Percentiles rank a stretch among this genome's conserved stretches.
Evolutionary conservation across 2,888 invertebrate genomes (phyloP).

Genomic region (Apamea crenata): DNA sequence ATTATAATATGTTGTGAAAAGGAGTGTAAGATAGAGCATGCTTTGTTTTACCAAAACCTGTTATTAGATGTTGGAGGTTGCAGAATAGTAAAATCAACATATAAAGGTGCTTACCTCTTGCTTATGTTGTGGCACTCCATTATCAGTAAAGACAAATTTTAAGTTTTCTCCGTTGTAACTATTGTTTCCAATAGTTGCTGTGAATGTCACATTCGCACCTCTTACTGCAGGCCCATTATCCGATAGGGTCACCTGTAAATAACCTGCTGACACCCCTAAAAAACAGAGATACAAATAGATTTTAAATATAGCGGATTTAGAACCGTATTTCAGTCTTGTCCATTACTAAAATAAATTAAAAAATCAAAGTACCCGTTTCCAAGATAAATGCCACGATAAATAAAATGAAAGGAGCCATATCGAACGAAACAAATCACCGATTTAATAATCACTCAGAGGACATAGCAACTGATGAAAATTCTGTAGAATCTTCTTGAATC

Average conservation of each 20-base stretch:
- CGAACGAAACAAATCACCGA: slow-evolving; percentile 57
- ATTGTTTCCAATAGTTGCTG: slow-evolving; percentile 86
- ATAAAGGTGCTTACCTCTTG: slow-evolving; percentile 81
- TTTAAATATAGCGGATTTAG: not conserved
- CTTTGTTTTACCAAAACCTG: slow-evolving; percentile 8
- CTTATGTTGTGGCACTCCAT: slow-evolving; percentile 88
- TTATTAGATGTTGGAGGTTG: not conserved
- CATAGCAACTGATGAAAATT: slow-evolving; percentile 51
- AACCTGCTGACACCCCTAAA: slow-evolving; percentile 73
- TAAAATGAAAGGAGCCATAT: slow-evolving; percentile 77
- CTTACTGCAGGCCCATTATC: slow-evolving; percentile 93
- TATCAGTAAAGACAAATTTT: slow-evolving; percentile 91
- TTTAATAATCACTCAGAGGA: slow-evolving; percentile 39
- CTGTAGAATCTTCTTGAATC: slow-evolving; percentile 27
- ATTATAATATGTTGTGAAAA: not conserved
- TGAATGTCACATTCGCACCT: slow-evolving; percentile 93
- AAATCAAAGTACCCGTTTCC: slow-evolving; percentile 70
- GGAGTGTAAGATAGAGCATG: slow-evolving; percentile 2
- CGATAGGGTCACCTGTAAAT: slow-evolving; percentile 85
- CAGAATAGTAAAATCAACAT: not conserved
- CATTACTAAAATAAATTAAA: not conserved
- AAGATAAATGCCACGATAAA: slow-evolving; percentile 77
- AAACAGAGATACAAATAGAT: slow-evolving; percentile 46
- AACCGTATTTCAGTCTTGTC: not conserved
- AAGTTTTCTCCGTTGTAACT: slow-evolving; percentile 80